Evolutionary conservation across 2,797 vertebrate genomes (phyloP).

Genomic region (Scolopax bukidnonensis): DNA sequence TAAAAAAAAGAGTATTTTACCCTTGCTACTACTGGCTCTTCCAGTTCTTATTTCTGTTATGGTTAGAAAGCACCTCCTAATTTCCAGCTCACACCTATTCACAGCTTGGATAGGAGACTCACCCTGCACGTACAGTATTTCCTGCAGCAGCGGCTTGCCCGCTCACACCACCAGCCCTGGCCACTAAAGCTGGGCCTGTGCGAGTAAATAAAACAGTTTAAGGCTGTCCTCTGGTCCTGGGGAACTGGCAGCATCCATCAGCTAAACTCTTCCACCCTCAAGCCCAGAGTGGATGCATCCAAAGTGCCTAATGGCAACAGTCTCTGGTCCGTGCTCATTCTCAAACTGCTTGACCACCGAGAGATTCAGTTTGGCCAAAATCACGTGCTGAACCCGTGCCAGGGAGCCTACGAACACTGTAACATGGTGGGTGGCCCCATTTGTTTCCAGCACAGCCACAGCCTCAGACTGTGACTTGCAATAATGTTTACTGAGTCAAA

Average conservation of each 20-base stretch:
- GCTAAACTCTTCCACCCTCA: not conserved
- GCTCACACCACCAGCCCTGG: not conserved
- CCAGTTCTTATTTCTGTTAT: not conserved
- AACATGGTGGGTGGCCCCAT: not conserved
- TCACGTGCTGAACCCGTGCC: not conserved
- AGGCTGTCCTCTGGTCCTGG: not conserved
- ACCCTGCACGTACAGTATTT: not conserved
- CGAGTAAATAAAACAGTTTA: not conserved
- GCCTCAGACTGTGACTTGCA: not conserved
- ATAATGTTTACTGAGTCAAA: not conserved
- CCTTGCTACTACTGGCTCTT: not conserved
- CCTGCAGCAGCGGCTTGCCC: not conserved
- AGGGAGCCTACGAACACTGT: not conserved
- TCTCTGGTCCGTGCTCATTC: not conserved
- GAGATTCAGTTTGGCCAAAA: not conserved
- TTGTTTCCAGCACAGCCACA: not conserved
- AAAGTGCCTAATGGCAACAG: not conserved
- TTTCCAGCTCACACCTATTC: not conserved
- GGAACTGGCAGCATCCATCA: not conserved
- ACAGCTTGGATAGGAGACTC: not conserved
- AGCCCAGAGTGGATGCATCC: not conserved
- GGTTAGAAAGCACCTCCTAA: not conserved
- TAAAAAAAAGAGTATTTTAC: not conserved
- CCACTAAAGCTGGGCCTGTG: not conserved
- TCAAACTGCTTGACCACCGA: not conserved